Base-by-base conservation (phyloP, 2,797 vertebrate species). In the Cottoperca gobio region DNA sequence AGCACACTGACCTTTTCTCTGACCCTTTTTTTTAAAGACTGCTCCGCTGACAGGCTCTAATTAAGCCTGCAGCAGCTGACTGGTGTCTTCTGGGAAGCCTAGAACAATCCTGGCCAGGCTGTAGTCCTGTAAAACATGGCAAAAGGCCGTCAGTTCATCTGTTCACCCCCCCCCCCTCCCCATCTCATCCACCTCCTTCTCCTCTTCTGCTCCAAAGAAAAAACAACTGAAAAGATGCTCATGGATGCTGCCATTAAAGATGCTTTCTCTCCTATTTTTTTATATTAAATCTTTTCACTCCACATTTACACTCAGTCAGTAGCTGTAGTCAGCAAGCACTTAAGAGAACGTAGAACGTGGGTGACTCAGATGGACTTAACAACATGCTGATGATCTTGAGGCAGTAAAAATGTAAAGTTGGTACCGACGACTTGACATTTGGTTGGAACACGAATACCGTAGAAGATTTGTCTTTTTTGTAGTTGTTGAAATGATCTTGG, bases 11-110 rank as follows among this genome's bases (percentile, higher is more conserved):
- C 94, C 93, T 94, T 94, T 91, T 88, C 83, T 46, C 61, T 83
- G 86, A 91, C 91, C 92, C 84, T 81, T 90, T 90, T 90, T 90
- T 93, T 91, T 86, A 87, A 91, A 89, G 81, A 84, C 76, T 89
- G 76, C 83, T 87, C 63, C 79, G 85, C 92, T 93, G 91, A 92
- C 93, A 89, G 90, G 82, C 72, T 78, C 88, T 95, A 94, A 95
- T 95, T 94, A 95, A 91, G 90, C 92, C 88, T 91, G 79, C 64
- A 84, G 90, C 89, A 91, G 91, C 91, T 79, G 91, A 88, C 90
- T 86, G 70, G 72, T 86, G 93, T 92, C 88, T 91, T 89, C 85
- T 84, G 92, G 91, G 91, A 90, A 70, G 66, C 70, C 55, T 64
- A 83, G 86, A 93, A 92, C 91, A 88, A 91, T 87, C 78, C 78